A percentile compares a stretch with the other conserved stretches of the same genome.
Conservation (phyloP, 2,797 vertebrate genomes). For the Serranus cabrilla region DNA sequence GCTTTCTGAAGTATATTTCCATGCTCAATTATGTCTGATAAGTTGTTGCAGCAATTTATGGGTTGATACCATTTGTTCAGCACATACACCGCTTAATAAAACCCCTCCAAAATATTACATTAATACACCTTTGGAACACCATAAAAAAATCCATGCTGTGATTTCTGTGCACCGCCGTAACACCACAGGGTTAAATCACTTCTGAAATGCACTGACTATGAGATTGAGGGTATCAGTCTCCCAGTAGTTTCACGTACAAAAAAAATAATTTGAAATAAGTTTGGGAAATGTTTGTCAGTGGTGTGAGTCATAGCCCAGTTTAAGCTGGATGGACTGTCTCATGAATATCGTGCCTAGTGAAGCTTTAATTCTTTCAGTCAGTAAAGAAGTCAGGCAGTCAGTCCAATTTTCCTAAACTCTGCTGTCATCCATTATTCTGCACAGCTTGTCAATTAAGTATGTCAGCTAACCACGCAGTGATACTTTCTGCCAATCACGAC, state of each 20-base stretch:
- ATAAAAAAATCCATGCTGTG: too few relatives aligned
- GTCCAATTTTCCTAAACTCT: slow-evolving; percentile 23
- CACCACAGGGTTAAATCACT: not conserved
- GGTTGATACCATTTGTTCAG: too few relatives aligned
- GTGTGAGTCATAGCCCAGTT: not conserved
- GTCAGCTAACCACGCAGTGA: not conserved
- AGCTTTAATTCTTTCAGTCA: slow-evolving; percentile 26
- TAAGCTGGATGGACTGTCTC: slow-evolving; percentile 18
- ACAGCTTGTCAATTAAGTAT: slow-evolving; percentile 12
- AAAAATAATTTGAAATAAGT: not conserved
- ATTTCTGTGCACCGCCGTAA: too few relatives aligned
- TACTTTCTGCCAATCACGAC: slow-evolving; percentile 14
- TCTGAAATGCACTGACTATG: not conserved
- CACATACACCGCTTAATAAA: too few relatives aligned
- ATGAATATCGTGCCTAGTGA: slow-evolving; percentile 5
- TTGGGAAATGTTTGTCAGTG: not conserved
- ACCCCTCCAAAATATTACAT: too few relatives aligned
- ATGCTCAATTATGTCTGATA: too few relatives aligned
- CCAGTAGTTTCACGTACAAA: not conserved
- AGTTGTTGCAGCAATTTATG: too few relatives aligned
- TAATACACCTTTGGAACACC: too few relatives aligned
- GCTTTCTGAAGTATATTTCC: too few relatives aligned
- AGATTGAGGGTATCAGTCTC: not conserved
- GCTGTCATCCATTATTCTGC: slow-evolving; percentile 12
- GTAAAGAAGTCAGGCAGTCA: slow-evolving; percentile 36